Percentiles rank a stretch among this genome's conserved stretches.
Conservation (phyloP, 2,113 vertebrate genomes). For the Sebastes fasciatus region DNA sequence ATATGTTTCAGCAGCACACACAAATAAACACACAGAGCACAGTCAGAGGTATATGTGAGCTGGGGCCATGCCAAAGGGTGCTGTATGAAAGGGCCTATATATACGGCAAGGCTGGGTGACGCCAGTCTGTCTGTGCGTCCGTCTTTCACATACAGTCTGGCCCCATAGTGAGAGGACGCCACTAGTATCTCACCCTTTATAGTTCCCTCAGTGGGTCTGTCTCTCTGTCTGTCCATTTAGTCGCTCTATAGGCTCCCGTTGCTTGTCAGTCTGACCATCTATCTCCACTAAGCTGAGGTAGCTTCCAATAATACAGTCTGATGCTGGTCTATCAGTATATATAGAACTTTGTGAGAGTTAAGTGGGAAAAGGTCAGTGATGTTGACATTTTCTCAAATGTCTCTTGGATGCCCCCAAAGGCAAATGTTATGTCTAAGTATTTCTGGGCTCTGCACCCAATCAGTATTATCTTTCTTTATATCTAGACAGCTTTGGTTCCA, state of each 20-base stretch:
- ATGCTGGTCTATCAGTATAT: background rate
- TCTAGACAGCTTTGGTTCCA: conserved; percentile 26
- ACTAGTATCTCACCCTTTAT: conserved; percentile 25
- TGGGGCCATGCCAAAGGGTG: conserved; percentile 32
- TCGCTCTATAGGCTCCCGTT: background rate
- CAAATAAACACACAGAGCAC: conserved; percentile 25
- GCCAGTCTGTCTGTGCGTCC: conserved; percentile 44
- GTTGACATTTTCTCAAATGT: conserved; percentile 43
- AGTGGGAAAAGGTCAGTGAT: background rate
- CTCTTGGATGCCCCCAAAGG: conserved; percentile 1
- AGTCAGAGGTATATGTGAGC: conserved; percentile 37
- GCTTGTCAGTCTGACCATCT: too few species aligned
- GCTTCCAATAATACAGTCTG: too few species aligned
- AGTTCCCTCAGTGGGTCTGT: background rate
- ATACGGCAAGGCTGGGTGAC: conserved; percentile 56
- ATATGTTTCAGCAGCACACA: conserved; percentile 51
- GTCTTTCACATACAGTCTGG: conserved; percentile 14
- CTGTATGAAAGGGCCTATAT: conserved; percentile 67
- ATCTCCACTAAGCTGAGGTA: too few species aligned
- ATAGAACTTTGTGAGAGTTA: background rate
- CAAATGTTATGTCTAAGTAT: conserved; percentile 41
- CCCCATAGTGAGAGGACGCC: conserved; percentile 8
- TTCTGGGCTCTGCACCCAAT: conserved; percentile 19
- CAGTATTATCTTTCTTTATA: conserved; percentile 38
- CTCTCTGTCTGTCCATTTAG: background rate